Evolutionary conservation across 2,888 invertebrate genomes (phyloP).

Genomic region (Scrobipalpa atriplicella): DNA sequence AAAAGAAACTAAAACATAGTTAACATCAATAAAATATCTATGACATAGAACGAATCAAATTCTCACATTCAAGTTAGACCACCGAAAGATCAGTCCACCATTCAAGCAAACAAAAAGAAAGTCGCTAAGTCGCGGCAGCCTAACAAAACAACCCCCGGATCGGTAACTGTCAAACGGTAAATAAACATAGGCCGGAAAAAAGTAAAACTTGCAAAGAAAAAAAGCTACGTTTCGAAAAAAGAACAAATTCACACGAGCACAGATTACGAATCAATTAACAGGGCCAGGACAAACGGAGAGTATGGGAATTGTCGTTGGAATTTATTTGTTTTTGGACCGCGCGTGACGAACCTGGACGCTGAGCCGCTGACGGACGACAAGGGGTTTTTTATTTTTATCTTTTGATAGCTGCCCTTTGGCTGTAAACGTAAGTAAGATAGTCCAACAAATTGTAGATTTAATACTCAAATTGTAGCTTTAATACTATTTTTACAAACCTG

Average conservation of each 20-base stretch:
- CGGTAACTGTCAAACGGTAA: slow-evolving; percentile 47
- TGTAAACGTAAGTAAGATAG: not conserved
- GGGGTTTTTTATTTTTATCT: not conserved
- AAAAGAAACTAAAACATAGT: too few relatives aligned
- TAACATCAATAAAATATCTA: not conserved
- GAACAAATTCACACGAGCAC: slow-evolving; percentile 61
- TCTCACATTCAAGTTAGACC: slow-evolving; percentile 29
- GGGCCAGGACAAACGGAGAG: slow-evolving; percentile 58
- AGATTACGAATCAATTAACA: slow-evolving; percentile 73
- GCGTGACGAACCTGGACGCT: slow-evolving; percentile 29
- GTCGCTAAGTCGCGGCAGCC: slow-evolving; percentile 56
- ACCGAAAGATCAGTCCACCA: slow-evolving; percentile 40
- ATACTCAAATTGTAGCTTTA: too few relatives aligned
- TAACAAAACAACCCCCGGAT: slow-evolving; percentile 63
- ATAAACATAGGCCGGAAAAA: slow-evolving; percentile 43
- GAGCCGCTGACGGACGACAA: slow-evolving; percentile 14
- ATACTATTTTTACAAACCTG: too few relatives aligned
- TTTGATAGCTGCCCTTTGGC: slow-evolving; percentile 2
- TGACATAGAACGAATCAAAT: not conserved
- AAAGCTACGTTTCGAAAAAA: not conserved
- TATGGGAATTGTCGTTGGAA: slow-evolving; percentile 58
- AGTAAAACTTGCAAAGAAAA: slow-evolving; percentile 41
- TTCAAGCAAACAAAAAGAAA: slow-evolving; percentile 46
- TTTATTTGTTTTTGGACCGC: slow-evolving; percentile 50
- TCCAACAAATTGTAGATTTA: not conserved